These are phyloP conservation scores for Ophiodon elongatus DNA, from an alignment of 2,113 vertebrate genomes.

Conservation along the genomic window DNA sequence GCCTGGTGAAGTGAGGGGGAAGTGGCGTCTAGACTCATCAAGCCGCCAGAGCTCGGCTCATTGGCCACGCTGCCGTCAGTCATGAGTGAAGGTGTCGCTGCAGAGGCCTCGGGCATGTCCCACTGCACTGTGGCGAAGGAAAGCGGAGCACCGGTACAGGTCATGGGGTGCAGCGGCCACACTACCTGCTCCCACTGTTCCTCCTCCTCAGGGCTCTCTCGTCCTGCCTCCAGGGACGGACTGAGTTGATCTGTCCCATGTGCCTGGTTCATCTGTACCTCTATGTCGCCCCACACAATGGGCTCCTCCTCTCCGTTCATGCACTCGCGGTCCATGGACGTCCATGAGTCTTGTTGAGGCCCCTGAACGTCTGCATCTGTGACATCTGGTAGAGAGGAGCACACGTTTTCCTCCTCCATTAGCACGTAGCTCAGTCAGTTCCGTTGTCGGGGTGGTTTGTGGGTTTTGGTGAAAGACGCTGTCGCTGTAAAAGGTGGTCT, in stretches of 20 bases:
- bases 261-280: constrained; percentile 15
- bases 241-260: neutral
- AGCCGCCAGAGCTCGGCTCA: constrained; percentile 39
- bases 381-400: constrained; percentile 42
- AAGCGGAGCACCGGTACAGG: constrained; percentile 51
- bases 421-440: constrained; percentile 29
- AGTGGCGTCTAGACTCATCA: constrained; percentile 25
- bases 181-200: constrained; percentile 61
- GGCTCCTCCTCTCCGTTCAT: constrained; percentile 50
- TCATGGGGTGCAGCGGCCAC: constrained; percentile 62
- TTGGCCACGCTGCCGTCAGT: constrained; percentile 55
- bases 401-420: constrained; percentile 74
- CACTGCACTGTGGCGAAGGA: constrained; percentile 80
- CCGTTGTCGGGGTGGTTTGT: neutral
- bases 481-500: constrained; percentile 12
- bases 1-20: constrained; percentile 12
- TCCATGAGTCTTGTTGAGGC: constrained; percentile 39
- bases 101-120: constrained; percentile 68
- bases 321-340: constrained; percentile 27
- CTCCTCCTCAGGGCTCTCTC: constrained; percentile 35
- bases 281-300: constrained; percentile 2
- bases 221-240: neutral
- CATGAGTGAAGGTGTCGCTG: constrained; percentile 33
- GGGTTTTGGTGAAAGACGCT: constrained; percentile 17
- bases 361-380: constrained; percentile 38